Percentiles rank a stretch among this genome's conserved stretches.
These are phyloP conservation scores for Belgica antarctica DNA, from an alignment of 2,888 invertebrate genomes.

Conservation along the genomic window DNA sequence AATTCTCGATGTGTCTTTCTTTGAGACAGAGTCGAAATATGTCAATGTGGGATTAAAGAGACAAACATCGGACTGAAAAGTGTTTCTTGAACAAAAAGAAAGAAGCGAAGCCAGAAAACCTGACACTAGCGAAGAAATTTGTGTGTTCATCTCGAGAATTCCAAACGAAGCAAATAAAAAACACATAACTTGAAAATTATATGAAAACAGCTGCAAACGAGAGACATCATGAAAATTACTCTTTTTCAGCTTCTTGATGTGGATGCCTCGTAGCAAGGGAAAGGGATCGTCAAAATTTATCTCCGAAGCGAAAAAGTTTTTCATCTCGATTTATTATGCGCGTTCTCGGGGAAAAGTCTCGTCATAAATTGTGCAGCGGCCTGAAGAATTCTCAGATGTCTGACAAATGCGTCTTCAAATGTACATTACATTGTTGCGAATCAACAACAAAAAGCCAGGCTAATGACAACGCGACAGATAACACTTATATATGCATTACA, in stretches of 20 bases:
- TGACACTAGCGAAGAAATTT: background rate
- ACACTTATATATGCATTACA: too few relatives aligned
- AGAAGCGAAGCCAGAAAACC: background rate
- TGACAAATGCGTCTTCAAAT: too few relatives aligned
- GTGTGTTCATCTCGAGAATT: conserved; percentile 24
- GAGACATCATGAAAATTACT: background rate
- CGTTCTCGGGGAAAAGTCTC: too few relatives aligned
- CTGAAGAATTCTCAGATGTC: too few relatives aligned
- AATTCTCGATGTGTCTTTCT: conserved; percentile 4
- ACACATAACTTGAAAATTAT: conserved; percentile 22
- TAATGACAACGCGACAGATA: too few relatives aligned
- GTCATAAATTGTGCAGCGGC: too few relatives aligned
- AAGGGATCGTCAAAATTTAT: too few relatives aligned
- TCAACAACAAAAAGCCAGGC: too few relatives aligned
- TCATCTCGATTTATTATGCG: too few relatives aligned
- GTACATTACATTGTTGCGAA: too few relatives aligned
- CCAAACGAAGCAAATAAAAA: conserved; percentile 31
- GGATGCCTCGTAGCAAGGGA: background rate
- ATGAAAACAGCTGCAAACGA: conserved; percentile 22
- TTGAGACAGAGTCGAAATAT: background rate
- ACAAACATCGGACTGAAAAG: background rate
- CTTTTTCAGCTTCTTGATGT: background rate
- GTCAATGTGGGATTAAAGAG: background rate
- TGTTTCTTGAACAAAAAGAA: background rate
- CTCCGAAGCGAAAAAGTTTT: too few relatives aligned